A percentile compares a stretch with the other conserved stretches of the same genome.
Evolutionary conservation across 2,113 vertebrate genomes (phyloP).

Genomic region (Crotalus helleri): DNA sequence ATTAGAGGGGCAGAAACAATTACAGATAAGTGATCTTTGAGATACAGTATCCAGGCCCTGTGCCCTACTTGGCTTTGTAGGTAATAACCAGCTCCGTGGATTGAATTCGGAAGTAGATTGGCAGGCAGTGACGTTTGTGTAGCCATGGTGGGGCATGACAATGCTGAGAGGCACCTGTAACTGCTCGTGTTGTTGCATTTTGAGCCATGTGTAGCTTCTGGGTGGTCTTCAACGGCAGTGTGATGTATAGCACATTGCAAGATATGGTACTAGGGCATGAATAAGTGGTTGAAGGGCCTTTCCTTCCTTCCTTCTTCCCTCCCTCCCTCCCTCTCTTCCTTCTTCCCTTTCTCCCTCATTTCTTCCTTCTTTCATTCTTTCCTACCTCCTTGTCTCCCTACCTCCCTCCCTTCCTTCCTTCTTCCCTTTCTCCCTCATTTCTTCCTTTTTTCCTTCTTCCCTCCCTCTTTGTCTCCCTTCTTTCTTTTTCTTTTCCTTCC

Average conservation of each 20-base stretch:
- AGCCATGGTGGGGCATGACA: not conserved
- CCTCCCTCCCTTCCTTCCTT: too few species aligned
- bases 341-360: too few species aligned
- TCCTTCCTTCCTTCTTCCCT: fast-evolving
- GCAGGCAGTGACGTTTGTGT: not conserved
- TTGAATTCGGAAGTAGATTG: not conserved
- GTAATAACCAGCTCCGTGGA: not conserved
- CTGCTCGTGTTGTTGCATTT: not conserved
- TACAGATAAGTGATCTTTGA: not conserved
- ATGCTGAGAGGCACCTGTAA: not conserved
- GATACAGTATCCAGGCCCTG: not conserved
- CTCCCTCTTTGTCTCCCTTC: not conserved
- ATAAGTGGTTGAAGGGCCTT: not conserved
- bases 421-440: fast-evolving
- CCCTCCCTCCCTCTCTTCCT: too few species aligned
- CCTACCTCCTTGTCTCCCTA: too few species aligned
- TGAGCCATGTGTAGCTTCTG: not conserved
- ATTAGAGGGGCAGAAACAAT: not conserved
- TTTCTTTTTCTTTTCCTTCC: not conserved
- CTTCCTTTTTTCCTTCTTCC: not conserved
- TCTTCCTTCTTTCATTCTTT: too few species aligned
- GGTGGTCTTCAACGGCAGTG: not conserved
- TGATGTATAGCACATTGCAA: not conserved
- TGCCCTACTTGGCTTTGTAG: not conserved
- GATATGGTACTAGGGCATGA: not conserved